Conservation (phyloP, 2,888 invertebrate species). For the Timandra comae region DNA sequence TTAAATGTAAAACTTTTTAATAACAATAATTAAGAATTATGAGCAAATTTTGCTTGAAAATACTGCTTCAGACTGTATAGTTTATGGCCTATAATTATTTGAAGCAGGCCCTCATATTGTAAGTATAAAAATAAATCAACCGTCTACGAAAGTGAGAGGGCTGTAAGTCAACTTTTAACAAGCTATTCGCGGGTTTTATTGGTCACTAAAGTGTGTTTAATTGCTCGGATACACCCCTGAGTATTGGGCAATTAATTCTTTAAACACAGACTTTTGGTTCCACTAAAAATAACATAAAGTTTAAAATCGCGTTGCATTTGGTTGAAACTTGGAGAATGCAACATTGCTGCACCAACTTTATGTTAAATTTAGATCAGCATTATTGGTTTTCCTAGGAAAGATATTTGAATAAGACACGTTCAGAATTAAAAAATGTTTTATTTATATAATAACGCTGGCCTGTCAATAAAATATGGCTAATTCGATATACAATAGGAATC, state of each 20-base stretch:
- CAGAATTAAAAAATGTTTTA: conserved; percentile 38
- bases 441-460: conserved; percentile 49
- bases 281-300: conserved; percentile 34
- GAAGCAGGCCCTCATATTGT: conserved; percentile 2
- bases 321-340: neutral
- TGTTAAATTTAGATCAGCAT: no score
- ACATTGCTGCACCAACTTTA: neutral
- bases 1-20: no score
- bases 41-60: no score
- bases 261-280: conserved; percentile 26
- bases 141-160: conserved; percentile 28
- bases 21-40: no score
- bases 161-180: conserved; percentile 45
- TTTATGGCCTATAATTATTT: no score
- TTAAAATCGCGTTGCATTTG: conserved; percentile 25
- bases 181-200: conserved; percentile 47
- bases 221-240: conserved; percentile 42
- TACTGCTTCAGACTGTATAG: no score
- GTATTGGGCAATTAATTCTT: conserved; percentile 44
- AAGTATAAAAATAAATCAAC: conserved; percentile 17
- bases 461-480: conserved; percentile 43
- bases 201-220: conserved; percentile 50
- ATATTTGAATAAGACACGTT: conserved; percentile 24
- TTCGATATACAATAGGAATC: conserved; percentile 42
- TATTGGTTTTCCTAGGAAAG: conserved; percentile 1